Conservation (phyloP, 2,797 vertebrate species). For the Chiloscyllium punctatum region DNA sequence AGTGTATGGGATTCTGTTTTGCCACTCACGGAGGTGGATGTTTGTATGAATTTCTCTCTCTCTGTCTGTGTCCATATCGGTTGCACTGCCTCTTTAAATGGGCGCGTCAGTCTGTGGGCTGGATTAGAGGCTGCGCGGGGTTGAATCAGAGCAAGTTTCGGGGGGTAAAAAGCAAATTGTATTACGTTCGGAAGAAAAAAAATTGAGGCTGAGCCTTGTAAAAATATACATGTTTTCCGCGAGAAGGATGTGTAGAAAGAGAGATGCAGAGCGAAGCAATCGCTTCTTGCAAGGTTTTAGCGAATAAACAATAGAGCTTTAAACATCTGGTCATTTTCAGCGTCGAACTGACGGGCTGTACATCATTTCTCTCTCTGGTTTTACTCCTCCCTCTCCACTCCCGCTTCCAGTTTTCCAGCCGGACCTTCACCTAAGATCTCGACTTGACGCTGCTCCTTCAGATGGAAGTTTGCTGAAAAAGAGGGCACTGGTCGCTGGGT, state of each 20-base stretch:
- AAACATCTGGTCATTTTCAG: not conserved
- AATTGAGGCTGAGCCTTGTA: not conserved
- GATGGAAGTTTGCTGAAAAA: not conserved
- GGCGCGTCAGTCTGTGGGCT: not conserved
- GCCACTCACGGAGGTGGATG: not conserved
- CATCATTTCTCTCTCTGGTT: not conserved
- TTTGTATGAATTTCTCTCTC: not conserved
- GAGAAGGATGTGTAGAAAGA: not conserved
- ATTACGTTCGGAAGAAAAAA: not conserved
- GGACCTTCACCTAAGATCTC: not conserved
- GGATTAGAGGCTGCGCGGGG: not conserved
- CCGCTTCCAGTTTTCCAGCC: not conserved
- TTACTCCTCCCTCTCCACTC: not conserved
- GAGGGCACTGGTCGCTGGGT: too few relatives aligned
- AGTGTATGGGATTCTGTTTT: not conserved
- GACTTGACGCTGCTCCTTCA: not conserved
- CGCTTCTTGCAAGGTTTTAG: not conserved
- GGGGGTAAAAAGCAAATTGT: not conserved
- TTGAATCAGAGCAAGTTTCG: not conserved
- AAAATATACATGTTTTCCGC: not conserved
- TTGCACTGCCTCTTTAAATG: not conserved
- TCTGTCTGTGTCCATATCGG: not conserved
- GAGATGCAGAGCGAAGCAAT: not conserved
- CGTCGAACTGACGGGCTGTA: not conserved
- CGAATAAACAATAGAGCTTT: not conserved